These are phyloP conservation scores for Ctenomys sociabilis DNA, from an alignment of 2,113 vertebrate species.

Conservation along the genomic window DNA sequence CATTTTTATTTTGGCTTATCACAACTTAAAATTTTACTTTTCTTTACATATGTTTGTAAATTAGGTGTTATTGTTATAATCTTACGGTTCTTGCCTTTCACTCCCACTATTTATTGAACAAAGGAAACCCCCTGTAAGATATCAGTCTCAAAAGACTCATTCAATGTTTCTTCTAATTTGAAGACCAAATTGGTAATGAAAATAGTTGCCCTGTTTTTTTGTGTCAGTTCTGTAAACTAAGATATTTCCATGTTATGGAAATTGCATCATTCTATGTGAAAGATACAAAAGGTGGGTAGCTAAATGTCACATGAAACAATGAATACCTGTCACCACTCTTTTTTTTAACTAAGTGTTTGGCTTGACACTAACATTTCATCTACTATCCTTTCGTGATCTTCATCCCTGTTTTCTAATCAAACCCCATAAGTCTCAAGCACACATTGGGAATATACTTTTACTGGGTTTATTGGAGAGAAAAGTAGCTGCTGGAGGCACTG, in stretches of 20 bases:
- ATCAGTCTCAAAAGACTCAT: background rate
- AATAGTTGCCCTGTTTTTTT: background rate
- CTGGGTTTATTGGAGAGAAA: background rate
- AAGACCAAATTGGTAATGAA: background rate
- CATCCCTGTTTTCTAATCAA: background rate
- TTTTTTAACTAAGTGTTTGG: background rate
- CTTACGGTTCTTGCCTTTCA: background rate
- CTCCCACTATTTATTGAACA: background rate
- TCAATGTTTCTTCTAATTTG: background rate
- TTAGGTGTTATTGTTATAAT: constrained; percentile 10
- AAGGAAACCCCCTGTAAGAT: background rate
- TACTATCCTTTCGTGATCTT: background rate
- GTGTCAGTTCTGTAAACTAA: background rate
- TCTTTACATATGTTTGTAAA: constrained; percentile 47
- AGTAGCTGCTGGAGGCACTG: background rate
- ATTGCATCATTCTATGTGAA: background rate
- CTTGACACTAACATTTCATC: background rate
- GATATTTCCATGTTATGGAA: background rate
- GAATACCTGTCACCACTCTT: background rate
- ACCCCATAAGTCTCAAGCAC: background rate
- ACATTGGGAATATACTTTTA: background rate
- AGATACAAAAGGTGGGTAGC: background rate
- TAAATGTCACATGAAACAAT: background rate
- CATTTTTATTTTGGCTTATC: constrained; percentile 57
- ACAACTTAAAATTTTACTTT: constrained; percentile 13